A percentile compares a stretch with the other conserved stretches of the same genome.
Conservation (phyloP, 2,888 invertebrate species). For the Cryptocephalus primarius region DNA sequence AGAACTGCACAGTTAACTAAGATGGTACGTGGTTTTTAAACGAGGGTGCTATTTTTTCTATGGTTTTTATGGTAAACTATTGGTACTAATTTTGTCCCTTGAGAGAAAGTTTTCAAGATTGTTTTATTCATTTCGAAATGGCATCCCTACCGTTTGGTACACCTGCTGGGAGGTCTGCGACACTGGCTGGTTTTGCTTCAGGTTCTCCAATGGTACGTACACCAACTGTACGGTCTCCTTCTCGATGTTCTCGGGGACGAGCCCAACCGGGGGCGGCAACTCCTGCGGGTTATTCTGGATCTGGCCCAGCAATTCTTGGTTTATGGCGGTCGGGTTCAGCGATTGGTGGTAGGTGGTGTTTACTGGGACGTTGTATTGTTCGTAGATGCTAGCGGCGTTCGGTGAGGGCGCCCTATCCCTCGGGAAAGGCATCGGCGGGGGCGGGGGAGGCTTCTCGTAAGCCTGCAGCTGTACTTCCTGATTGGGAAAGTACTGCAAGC, state of each 20-base stretch:
- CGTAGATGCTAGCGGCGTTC: constrained; percentile 18
- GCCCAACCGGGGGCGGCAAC: background rate
- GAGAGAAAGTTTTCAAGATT: no score
- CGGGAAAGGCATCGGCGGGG: background rate
- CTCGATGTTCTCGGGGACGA: constrained; percentile 9
- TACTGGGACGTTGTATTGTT: constrained; percentile 18
- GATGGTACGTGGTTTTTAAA: no score
- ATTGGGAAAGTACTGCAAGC: constrained; percentile 10
- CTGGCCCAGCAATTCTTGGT: constrained; percentile 18
- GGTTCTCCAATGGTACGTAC: constrained; percentile 65
- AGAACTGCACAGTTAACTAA: no score
- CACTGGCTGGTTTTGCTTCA: constrained; percentile 39
- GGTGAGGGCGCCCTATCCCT: constrained; percentile 12
- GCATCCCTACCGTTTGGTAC: constrained; percentile 2
- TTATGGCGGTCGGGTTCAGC: constrained; percentile 16
- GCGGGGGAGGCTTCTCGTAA: constrained; percentile 12
- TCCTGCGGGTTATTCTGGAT: constrained; percentile 8
- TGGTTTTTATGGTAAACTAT: no score
- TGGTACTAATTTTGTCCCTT: no score
- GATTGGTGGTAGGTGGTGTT: constrained; percentile 16
- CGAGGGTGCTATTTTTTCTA: no score
- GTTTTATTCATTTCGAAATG: no score
- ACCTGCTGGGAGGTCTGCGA: constrained; percentile 33
- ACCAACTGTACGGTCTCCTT: constrained; percentile 64
- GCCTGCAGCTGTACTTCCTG: constrained; percentile 10